These are phyloP conservation scores for Leptonema lineaticorne DNA, from an alignment of 1,140 invertebrate species.

Conservation along the genomic window DNA sequence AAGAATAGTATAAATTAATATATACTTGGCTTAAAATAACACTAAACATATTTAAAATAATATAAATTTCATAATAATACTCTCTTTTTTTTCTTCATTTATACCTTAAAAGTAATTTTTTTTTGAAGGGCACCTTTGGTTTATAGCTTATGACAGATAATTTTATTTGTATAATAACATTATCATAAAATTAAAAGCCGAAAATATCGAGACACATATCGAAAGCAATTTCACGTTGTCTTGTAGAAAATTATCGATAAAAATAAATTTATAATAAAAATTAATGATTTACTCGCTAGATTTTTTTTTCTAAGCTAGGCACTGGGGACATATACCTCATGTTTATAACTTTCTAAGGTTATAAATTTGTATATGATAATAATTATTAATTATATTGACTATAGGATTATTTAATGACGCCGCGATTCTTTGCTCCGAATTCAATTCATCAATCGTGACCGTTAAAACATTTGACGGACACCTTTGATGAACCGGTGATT, in stretches of 20 bases:
- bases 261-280: constrained; percentile 1
- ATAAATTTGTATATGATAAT: background rate
- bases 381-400: background rate
- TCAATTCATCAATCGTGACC: too few species aligned
- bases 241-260: background rate
- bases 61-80: constrained; percentile 26
- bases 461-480: too few species aligned
- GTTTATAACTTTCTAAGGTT: background rate
- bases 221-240: constrained; percentile 4
- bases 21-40: background rate
- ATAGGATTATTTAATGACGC: background rate
- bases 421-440: too few species aligned
- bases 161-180: constrained; percentile 37
- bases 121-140: constrained; percentile 62
- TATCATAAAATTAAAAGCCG: constrained; percentile 33
- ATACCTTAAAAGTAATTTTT: constrained; percentile 45
- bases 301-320: constrained; percentile 17
- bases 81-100: too few species aligned
- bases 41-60: constrained; percentile 11
- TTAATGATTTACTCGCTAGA: constrained; percentile 5
- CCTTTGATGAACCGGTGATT: too few species aligned
- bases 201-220: constrained; percentile 15
- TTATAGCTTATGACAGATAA: constrained; percentile 56
- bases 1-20: constrained; percentile 17
- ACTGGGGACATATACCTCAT: constrained; percentile 13